Percentiles rank a stretch among this genome's conserved stretches.
Conservation (phyloP, 2,888 invertebrate species). For the Sinotaia quadrata region DNA sequence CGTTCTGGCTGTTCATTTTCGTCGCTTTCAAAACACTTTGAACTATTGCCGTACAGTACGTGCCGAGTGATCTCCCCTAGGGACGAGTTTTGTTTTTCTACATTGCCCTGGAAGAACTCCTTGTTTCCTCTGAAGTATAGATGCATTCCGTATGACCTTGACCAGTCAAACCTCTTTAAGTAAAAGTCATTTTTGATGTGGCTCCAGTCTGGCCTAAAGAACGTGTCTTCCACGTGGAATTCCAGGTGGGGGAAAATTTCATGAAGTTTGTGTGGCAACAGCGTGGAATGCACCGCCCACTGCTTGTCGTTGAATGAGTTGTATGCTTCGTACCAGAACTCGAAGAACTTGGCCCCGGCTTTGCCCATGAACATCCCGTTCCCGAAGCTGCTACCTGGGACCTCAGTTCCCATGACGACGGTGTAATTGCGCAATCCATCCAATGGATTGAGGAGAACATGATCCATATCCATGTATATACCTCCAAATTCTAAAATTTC, state of each 20-base stretch:
- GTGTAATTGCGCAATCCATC: conserved; percentile 1
- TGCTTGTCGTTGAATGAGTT: background rate
- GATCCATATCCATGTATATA: background rate
- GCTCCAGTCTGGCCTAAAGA: background rate
- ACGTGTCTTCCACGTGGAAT: background rate
- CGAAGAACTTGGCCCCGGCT: background rate
- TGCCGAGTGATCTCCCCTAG: background rate
- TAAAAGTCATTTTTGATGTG: no score
- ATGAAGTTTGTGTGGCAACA: background rate
- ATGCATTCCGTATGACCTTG: background rate
- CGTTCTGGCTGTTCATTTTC: no score
- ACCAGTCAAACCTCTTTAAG: background rate
- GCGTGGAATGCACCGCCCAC: background rate
- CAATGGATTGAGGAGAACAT: conserved; percentile 4
- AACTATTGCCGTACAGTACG: background rate
- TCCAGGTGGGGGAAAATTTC: background rate
- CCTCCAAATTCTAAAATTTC: conserved; percentile 11
- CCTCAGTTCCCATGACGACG: conserved; percentile 1
- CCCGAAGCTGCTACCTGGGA: conserved; percentile 3
- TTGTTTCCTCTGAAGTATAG: background rate
- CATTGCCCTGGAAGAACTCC: background rate
- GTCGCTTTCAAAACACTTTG: background rate
- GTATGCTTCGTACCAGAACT: conserved; percentile 6
- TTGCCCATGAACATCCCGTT: conserved; percentile 11
- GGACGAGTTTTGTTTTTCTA: background rate